A percentile compares a stretch with the other conserved stretches of the same genome.
Evolutionary conservation across 2,888 invertebrate species (phyloP).

Genomic region (Drosophila anomalipes): DNA sequence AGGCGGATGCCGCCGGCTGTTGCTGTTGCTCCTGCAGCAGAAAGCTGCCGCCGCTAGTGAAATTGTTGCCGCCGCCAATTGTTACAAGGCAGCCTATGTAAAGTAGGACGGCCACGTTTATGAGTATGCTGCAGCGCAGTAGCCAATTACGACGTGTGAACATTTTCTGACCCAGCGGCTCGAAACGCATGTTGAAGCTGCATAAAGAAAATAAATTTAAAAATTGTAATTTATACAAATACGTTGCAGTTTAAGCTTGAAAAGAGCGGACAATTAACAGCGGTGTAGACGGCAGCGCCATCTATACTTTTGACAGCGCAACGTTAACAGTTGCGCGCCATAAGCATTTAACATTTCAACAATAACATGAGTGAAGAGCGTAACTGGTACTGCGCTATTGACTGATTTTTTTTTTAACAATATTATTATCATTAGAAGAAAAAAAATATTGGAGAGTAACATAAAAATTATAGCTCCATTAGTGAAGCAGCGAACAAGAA

Average conservation of each 20-base stretch:
- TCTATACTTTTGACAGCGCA: conserved; percentile 1
- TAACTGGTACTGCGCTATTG: neutral
- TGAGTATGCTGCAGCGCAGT: conserved; percentile 90
- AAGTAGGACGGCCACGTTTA: conserved; percentile 90
- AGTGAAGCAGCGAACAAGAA: neutral
- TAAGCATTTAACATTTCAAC: neutral
- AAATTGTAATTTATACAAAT: conserved; percentile 1
- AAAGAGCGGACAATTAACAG: neutral
- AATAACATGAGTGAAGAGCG: neutral
- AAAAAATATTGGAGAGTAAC: neutral
- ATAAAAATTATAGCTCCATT: neutral
- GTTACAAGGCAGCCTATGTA: conserved; percentile 90
- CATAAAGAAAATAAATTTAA: conserved; percentile 11
- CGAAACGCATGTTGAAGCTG: conserved; percentile 82
- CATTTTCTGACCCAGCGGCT: conserved; percentile 84
- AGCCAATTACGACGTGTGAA: conserved; percentile 89
- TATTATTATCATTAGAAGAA: neutral
- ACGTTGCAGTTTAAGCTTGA: conserved; percentile 5
- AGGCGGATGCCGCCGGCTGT: conserved; percentile 50
- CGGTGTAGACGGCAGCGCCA: conserved; percentile 27
- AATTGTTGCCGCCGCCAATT: conserved; percentile 85
- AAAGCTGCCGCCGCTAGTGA: conserved; percentile 81
- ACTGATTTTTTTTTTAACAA: neutral
- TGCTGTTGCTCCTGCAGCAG: conserved; percentile 83
- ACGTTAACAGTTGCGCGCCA: conserved; percentile 17